Base-by-base conservation (phyloP, 2,888 invertebrate species). In the Eulithis testata region DNA sequence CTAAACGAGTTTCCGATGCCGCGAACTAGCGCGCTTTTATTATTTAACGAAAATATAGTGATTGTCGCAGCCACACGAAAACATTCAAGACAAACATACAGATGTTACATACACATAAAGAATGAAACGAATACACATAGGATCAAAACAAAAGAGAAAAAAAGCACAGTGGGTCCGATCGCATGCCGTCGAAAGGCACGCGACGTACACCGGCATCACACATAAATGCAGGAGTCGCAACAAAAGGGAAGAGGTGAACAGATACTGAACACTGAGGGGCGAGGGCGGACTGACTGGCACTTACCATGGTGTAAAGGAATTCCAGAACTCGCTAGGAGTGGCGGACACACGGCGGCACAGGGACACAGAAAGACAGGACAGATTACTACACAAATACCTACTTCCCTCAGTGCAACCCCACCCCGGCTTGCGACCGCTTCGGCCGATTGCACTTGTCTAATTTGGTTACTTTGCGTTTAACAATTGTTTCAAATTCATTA, bases 281-380 rank as follows among this genome's bases (percentile, higher is more conserved):
- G 93, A 91, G 93, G 93, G 93, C 90, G 92, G 93, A 91, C 89
- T 93, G 94, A 93, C 93, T 95, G 96, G 95, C 96, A 98, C 98
- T 98, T 98, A 98, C 98, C 98, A 97, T 96, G 97, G 97, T 96
- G 97, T 97, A 97, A 98, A 98, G 96, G 97, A 97, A 96, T 97
- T 98, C 98, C 98, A 98, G 97, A 98, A 98, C 96, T 97, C 97
- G 97, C 98, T 98, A 97, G 96, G 94, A 94, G 94, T 94, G 94
- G 95, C 94, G 95, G 94, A 95, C 95, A 95, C 93, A 93, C 93
- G 93, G 94, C 94, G 94, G 93, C 94, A 94, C 95, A 95, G 95
- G 95, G 95, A 95, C 95, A 95, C 95, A 95, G 94, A 94, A 93
- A 93, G 94, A 94, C 94, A 94, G 93, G 94, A 94, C 94, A 94